Base-by-base conservation (phyloP, 2,113 vertebrate genomes). In the Oryzias javanicus region DNA sequence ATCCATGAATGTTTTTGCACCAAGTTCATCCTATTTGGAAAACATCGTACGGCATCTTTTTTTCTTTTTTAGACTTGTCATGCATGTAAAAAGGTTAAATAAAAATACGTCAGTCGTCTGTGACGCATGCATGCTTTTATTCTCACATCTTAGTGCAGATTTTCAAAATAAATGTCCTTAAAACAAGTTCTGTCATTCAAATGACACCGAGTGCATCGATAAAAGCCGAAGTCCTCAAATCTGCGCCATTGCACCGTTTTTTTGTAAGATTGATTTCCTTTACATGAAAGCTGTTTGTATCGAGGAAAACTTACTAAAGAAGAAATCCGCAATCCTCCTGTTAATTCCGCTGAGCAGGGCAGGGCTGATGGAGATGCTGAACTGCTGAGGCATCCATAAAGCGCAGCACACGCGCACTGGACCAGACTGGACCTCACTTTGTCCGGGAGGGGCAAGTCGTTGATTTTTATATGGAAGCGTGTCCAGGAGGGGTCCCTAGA, bases 341-440 rank as follows among this genome's bases (percentile, higher is more conserved):
- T 49, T 56, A 79, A 63, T 74, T 76, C 76, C 78, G 70, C 80
- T 76, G 81, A 83, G 83, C 54, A 60, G 75, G 40, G 67, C 75
- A 75, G 72, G 75, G 52, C 64, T 71, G 82, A 83, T 85, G 89
- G 87, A 86, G 90, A 88, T 88, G 86, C 89, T 87, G 79, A 63
- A 68, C 16, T 75, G 82, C 74, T 79, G 81, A 74, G 86, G 84
- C 82, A 85, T 91, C 89, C 90, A 88, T 88, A 83, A 64, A 88
- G 79, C 76, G 67, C 71, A 70, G 83, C 69, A 79, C 27, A 72
- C 59, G 66, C 66, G 79, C 76, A 79, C 76, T 73, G 65, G 89
- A 72, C 78, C 70, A 60, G 75, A 62, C 82, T 65, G 61, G 63
- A 60, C 49, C 64, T 49, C 42, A 66, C 55, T 72, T 44, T 64